Base-by-base conservation (phyloP, 2,113 vertebrate species). In the Sialia sialis region DNA sequence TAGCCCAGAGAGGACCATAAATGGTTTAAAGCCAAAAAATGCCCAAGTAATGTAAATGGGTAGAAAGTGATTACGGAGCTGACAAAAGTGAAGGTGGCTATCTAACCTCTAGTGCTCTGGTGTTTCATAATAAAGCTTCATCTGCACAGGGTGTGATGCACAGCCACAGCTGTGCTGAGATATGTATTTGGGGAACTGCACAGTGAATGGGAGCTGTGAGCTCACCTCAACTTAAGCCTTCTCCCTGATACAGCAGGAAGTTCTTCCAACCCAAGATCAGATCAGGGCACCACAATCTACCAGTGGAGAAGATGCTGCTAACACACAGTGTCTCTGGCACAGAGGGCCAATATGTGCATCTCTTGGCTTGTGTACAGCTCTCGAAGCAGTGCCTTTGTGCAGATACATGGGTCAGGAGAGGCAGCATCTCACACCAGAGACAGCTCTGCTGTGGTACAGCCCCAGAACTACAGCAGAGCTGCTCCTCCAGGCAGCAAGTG, bases 21-120 rank as follows among this genome's bases (percentile, higher is more conserved):
- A 82, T 30, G 18, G 34, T 52, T 92, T 79, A 83, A 95, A 90
- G 63, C 73, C 67, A 83, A 90, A 95, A 93, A 89, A 64, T 41
- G 44, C 34, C 69, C 64, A 55, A 75, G 48, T 46, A 75, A 85
- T 14, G 27, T 41, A 20, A 16, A 74, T 21, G 44, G 55, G 39
- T 78, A 83, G 51, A 90, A 93, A 90, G 25, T 38, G 64, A 86
- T 95, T 60, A 38, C 90, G 48, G 34, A 83, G 64, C 43, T 72
- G 79, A 78, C 56, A 89, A 55, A 91, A 91, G 39, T 1, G 3
- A 85, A 86, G 39, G 63, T 21, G 48, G 43, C 83, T 85, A 9
- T 76, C 70, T 66, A 80, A 80, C 18, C 23, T 68, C 38, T 26
- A 10, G 16, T 15, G 20, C 39, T 68, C 39, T 2, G 4, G 7